phyloP scores from a whole-genome alignment of 2,797 vertebrate genomes.

The Clarias platycephalus region DNA sequence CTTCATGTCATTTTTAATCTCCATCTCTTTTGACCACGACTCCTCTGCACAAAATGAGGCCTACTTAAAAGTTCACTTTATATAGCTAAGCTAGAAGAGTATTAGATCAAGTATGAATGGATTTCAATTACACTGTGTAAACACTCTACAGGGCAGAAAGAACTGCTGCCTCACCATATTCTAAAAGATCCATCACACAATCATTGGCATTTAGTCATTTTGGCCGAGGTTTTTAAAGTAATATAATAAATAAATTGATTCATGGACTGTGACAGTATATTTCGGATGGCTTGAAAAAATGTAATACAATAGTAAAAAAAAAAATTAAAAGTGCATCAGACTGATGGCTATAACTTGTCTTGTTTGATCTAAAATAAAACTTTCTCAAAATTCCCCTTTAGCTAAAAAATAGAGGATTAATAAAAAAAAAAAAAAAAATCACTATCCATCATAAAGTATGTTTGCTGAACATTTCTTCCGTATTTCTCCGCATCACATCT shows the following conservation, averaged over 20 bases:
- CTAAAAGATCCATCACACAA: neutral
- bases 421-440: neutral
- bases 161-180: constrained; percentile 1
- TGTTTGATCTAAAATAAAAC: too few species aligned
- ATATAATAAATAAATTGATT: constrained; percentile 10
- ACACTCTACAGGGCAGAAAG: neutral
- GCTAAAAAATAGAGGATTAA: neutral
- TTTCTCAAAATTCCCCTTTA: neutral
- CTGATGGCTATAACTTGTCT: neutral
- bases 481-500: neutral
- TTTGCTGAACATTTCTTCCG: neutral
- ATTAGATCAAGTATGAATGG: neutral
- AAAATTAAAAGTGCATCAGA: neutral
- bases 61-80: neutral
- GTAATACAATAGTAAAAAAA: neutral
- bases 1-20: neutral
- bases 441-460: neutral
- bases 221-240: neutral
- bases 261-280: neutral
- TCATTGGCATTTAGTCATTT: neutral
- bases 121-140: neutral
- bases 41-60: neutral
- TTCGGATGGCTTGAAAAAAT: neutral
- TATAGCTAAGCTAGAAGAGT: neutral
- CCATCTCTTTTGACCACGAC: neutral